phyloP scores from a whole-genome alignment of 2,113 vertebrate genomes.

The Dasyornis broadbenti region DNA sequence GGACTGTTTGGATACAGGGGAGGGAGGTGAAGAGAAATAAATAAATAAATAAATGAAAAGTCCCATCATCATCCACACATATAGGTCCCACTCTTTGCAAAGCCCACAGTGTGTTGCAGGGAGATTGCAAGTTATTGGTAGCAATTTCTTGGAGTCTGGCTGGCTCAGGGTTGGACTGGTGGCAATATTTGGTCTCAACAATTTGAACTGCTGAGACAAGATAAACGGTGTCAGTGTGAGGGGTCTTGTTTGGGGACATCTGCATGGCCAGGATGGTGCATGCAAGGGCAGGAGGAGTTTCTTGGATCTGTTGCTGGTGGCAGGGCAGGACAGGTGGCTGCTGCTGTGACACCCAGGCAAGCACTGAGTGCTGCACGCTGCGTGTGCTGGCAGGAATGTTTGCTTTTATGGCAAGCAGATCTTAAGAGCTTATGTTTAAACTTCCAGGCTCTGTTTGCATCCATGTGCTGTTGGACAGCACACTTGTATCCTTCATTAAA shows the following conservation, averaged over 20 bases:
- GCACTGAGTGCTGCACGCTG: fast-evolving
- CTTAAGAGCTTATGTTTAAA: not conserved
- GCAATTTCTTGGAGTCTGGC: not conserved
- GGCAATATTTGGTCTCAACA: not conserved
- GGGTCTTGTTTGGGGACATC: not conserved
- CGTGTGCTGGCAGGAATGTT: fast-evolving
- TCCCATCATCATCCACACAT: not conserved
- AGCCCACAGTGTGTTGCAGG: not conserved
- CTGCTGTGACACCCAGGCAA: not conserved
- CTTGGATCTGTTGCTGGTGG: not conserved
- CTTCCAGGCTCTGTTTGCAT: not conserved
- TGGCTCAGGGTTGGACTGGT: not conserved
- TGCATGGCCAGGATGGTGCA: not conserved
- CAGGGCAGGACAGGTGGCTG: not conserved
- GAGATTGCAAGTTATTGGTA: not conserved
- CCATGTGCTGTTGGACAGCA: not conserved
- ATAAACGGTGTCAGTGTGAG: fast-evolving
- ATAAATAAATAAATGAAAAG: not conserved
- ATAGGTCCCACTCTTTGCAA: not conserved
- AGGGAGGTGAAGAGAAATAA: not conserved
- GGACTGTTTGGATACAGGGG: not conserved
- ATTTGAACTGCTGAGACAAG: fast-evolving
- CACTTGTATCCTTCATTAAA: not conserved
- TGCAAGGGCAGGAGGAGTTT: not conserved
- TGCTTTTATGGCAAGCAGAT: not conserved